Evolutionary conservation across 1,140 invertebrate species (phyloP).

Genomic region (Ruditapes philippinarum): DNA sequence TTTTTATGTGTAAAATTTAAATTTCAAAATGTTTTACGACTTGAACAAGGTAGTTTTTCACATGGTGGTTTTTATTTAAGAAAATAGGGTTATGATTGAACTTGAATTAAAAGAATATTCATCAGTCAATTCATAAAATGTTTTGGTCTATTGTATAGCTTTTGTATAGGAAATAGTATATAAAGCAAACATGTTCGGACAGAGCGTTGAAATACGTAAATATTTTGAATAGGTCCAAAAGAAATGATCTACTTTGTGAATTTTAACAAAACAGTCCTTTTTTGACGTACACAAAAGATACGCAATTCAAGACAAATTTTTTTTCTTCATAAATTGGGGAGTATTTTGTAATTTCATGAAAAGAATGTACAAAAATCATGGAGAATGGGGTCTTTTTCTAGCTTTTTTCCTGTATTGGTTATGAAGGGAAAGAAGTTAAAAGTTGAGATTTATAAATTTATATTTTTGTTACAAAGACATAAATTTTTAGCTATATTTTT

Average conservation of each 20-base stretch:
- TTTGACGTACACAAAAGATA: conserved; percentile 4
- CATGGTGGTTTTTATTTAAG: conserved; percentile 39
- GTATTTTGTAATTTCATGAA: conserved; percentile 41
- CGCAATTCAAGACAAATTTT: conserved; percentile 43
- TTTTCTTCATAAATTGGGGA: conserved; percentile 43
- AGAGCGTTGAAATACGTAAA: conserved; percentile 34
- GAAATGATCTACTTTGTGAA: conserved; percentile 42
- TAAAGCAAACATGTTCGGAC: conserved; percentile 52
- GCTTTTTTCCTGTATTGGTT: neutral
- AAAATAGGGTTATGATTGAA: conserved; percentile 34
- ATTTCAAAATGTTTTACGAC: conserved; percentile 25
- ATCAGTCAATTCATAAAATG: conserved; percentile 55
- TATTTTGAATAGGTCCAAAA: conserved; percentile 61
- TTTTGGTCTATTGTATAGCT: conserved; percentile 57
- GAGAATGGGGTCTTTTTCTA: neutral
- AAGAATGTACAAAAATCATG: conserved; percentile 21
- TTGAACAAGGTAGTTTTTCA: conserved; percentile 29
- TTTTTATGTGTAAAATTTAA: conserved; percentile 45
- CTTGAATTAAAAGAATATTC: conserved; percentile 55
- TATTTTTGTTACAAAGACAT: neutral
- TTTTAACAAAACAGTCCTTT: conserved; percentile 56
- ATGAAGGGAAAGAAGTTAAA: neutral
- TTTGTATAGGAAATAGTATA: conserved; percentile 44
- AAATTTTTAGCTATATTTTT: too few species aligned
- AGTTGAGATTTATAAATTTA: too few species aligned